phyloP scores from a whole-genome alignment of 2,113 vertebrate species.

The Eidolon helvum region DNA sequence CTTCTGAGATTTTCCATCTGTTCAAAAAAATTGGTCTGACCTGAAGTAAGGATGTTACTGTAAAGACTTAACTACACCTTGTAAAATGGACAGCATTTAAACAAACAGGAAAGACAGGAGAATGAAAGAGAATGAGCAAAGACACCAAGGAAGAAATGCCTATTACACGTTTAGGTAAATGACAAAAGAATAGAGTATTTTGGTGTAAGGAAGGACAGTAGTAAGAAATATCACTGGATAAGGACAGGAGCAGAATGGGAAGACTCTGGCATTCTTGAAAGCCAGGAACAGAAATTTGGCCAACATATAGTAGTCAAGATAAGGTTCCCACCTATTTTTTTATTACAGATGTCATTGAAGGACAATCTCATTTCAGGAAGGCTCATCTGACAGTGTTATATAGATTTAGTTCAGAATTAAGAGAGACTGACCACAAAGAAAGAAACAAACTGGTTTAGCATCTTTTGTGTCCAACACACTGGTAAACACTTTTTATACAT shows the following conservation, averaged over 20 bases:
- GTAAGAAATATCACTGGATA: neutral
- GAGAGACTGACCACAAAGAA: neutral
- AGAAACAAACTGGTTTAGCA: neutral
- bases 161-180: neutral
- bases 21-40: neutral
- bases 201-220: neutral
- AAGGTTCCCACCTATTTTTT: neutral
- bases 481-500: neutral
- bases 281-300: neutral
- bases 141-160: neutral
- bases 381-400: neutral
- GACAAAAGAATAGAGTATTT: neutral
- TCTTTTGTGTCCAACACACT: neutral
- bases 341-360: neutral
- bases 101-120: neutral
- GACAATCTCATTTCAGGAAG: neutral
- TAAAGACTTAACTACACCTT: neutral
- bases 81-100: neutral
- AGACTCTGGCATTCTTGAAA: neutral
- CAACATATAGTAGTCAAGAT: neutral
- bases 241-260: neutral
- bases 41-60: neutral
- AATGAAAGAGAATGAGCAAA: conserved; percentile 8
- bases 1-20: neutral
- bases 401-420: neutral